Percentiles rank a stretch among this genome's conserved stretches.
Conservation (phyloP, 2,797 vertebrate species). For the Pelodytes ibericus region DNA sequence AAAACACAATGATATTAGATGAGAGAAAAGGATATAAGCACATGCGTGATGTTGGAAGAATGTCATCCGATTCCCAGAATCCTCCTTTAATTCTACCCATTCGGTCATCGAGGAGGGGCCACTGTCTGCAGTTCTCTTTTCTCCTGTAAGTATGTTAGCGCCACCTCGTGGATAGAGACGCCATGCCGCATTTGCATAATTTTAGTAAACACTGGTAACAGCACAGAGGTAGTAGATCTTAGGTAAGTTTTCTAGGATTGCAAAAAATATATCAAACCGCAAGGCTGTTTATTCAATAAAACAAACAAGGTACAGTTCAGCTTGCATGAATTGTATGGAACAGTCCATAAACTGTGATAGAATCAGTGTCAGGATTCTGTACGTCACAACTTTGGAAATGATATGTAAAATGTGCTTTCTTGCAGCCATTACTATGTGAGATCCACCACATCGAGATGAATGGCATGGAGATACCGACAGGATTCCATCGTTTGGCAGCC, state of each 20-base stretch:
- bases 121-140: neutral
- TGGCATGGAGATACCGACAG: neutral
- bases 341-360: too few relatives aligned
- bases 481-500: neutral
- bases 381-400: too few relatives aligned
- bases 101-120: conserved; percentile 37
- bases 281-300: too few relatives aligned
- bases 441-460: neutral
- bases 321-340: too few relatives aligned
- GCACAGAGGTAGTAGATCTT: conserved; percentile 28
- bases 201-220: conserved; percentile 31
- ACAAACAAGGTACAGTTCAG: too few relatives aligned
- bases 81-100: conserved; percentile 6
- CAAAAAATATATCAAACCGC: too few relatives aligned
- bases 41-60: neutral
- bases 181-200: neutral
- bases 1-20: too few relatives aligned
- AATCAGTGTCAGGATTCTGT: too few relatives aligned
- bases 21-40: neutral
- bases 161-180: conserved; percentile 4
- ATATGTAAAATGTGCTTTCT: too few relatives aligned
- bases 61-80: conserved; percentile 5
- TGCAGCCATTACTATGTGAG: too few relatives aligned
- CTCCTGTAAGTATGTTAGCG: neutral
- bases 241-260: too few relatives aligned